Evolutionary conservation across 1,140 invertebrate species (phyloP).

Genomic region (Aphaenogaster floridana): DNA sequence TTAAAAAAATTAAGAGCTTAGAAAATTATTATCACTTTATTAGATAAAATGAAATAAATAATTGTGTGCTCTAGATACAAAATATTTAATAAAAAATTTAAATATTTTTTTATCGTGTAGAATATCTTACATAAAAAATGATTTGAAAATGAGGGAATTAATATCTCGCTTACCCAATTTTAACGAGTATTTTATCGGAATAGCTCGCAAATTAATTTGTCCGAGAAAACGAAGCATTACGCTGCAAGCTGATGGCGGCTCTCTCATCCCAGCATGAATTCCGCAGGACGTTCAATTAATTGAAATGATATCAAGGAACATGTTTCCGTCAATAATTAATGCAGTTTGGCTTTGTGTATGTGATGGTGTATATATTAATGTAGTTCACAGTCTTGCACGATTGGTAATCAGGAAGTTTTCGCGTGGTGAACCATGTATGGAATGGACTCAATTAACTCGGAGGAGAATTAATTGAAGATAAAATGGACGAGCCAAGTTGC

Average conservation of each 20-base stretch:
- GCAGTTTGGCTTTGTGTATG: constrained; percentile 1
- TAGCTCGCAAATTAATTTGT: constrained; percentile 12
- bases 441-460: constrained; percentile 54
- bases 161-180: not conserved
- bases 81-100: not conserved
- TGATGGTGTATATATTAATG: constrained; percentile 9
- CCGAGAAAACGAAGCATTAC: not conserved
- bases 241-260: not conserved
- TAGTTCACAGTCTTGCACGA: not conserved
- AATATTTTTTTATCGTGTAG: not conserved
- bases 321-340: constrained; percentile 35
- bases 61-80: not conserved
- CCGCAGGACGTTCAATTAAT: constrained; percentile 31
- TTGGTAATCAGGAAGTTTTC: constrained; percentile 43
- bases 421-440: not conserved
- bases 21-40: not conserved
- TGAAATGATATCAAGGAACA: constrained; percentile 28
- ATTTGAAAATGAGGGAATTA: not conserved
- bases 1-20: not conserved
- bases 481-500: constrained; percentile 15
- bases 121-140: not conserved
- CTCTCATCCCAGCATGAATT: not conserved
- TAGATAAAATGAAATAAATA: not conserved
- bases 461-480: constrained; percentile 55
- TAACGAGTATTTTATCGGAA: not conserved